Percentiles rank a stretch among this genome's conserved stretches.
Conservation (phyloP, 2,113 vertebrate species). For the rat (Rattus norvegicus) region GRCr8 NC_086032.1:38564501-38565000, state of each 20-base stretch:
- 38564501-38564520: background rate
- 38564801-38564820: background rate
- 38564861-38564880: background rate
- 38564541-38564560: background rate
- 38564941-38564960: background rate
- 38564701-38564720: background rate
- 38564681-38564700: background rate
- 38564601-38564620: background rate
- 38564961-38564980: background rate
- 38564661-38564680: background rate
- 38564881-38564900: background rate
- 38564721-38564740: background rate
- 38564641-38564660: background rate
- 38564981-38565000: background rate
- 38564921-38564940: background rate
- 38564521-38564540: background rate
- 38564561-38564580: background rate
- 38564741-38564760: background rate
- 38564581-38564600: background rate
- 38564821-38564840: background rate
- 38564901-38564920: no score
- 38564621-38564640: background rate
- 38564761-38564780: background rate
- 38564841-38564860: background rate
- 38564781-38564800: background rate